Conservation (phyloP, 2,113 vertebrate genomes). For the Boulengeromyrus knoepffleri region DNA sequence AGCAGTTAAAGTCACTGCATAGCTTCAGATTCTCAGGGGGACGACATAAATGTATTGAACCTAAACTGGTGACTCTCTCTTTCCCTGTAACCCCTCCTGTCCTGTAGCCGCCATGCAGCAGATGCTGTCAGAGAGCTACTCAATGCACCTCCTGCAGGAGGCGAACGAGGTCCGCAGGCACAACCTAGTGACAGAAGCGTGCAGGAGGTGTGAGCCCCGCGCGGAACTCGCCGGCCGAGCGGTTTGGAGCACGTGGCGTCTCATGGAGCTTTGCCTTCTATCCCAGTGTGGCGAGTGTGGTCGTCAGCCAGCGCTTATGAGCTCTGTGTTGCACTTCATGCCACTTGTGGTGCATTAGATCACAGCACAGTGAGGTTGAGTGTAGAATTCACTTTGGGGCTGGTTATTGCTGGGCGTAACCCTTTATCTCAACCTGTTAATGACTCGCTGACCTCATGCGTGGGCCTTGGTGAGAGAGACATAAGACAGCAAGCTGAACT, state of each 20-base stretch:
- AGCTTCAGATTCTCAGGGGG: background rate
- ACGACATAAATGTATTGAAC: background rate
- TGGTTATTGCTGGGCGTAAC: background rate
- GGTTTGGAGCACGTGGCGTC: too few relatives aligned
- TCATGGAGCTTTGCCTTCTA: background rate
- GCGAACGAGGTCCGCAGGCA: constrained; percentile 70
- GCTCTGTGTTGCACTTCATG: background rate
- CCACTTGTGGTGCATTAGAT: background rate
- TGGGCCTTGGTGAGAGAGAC: background rate
- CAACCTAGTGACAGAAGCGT: constrained; percentile 73
- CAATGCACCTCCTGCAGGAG: constrained; percentile 72
- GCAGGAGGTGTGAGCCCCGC: constrained; percentile 68
- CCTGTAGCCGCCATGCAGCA: constrained; percentile 84
- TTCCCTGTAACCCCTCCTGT: background rate
- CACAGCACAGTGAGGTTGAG: background rate
- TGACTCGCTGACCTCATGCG: background rate
- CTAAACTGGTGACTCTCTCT: background rate
- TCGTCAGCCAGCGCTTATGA: background rate
- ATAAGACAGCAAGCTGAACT: background rate
- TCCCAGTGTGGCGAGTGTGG: background rate
- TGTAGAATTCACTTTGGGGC: background rate
- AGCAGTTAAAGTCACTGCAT: background rate
- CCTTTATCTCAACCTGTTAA: background rate
- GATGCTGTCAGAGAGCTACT: constrained; percentile 78
- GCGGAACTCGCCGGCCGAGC: background rate